Conservation (phyloP, 37 sponge, comb jelly and placozoan species). For the Halichondria panicea region DNA sequence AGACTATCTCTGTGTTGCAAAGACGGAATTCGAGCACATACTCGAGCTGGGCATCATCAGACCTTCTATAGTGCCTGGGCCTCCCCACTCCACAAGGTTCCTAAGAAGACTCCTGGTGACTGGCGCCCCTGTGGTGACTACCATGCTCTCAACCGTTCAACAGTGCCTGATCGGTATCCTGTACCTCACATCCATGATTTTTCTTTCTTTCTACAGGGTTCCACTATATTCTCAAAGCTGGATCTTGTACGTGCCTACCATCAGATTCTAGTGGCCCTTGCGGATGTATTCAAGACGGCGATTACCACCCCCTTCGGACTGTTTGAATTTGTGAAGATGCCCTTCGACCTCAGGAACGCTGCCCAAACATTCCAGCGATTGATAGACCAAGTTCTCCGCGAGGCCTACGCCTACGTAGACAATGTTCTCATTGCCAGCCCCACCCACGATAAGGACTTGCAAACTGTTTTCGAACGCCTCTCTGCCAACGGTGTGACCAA, state of each 20-base stretch:
- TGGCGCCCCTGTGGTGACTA: conserved; percentile 70
- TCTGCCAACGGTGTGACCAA: conserved; percentile 13
- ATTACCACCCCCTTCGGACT: conserved; percentile 55
- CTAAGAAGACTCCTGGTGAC: conserved; percentile 59
- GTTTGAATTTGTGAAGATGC: conserved; percentile 58
- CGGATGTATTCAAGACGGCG: conserved; percentile 61
- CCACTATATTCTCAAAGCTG: too few relatives aligned
- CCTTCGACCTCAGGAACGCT: too few relatives aligned
- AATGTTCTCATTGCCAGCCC: conserved; percentile 57
- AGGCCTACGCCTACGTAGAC: conserved; percentile 44
- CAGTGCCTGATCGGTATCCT: conserved; percentile 53
- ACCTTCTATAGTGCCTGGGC: conserved; percentile 73
- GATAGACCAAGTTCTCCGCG: conserved; percentile 63
- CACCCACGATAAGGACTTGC: conserved; percentile 47
- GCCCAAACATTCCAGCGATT: conserved; percentile 65
- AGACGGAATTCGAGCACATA: conserved; percentile 71
- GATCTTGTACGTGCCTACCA: too few relatives aligned
- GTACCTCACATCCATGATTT: conserved; percentile 61
- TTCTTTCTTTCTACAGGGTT: conserved; percentile 25
- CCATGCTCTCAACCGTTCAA: conserved; percentile 25
- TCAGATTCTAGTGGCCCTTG: conserved; percentile 57
- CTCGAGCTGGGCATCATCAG: too few relatives aligned
- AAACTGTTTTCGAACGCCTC: conserved; percentile 30
- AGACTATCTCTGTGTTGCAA: conserved; percentile 23
- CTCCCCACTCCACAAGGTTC: conserved; percentile 62